A percentile compares a stretch with the other conserved stretches of the same genome.
phyloP scores from a whole-genome alignment of 2,888 invertebrate genomes.

The Agrotis exclamationis region DNA sequence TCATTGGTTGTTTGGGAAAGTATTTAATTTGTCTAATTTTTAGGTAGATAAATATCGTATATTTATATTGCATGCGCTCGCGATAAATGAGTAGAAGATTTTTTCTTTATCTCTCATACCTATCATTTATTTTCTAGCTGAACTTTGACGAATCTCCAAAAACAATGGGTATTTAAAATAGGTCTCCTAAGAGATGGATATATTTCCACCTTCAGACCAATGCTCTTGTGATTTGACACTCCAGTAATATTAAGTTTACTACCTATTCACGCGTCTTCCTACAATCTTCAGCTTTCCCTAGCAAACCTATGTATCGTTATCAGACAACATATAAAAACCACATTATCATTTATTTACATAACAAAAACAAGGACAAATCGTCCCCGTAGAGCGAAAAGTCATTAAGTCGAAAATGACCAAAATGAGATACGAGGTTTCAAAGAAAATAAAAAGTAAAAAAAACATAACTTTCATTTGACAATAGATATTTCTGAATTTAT shows the following conservation, averaged over 20 bases:
- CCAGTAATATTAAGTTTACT: too few relatives aligned
- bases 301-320: background rate
- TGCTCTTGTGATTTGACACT: too few relatives aligned
- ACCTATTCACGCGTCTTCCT: background rate
- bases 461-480: too few relatives aligned
- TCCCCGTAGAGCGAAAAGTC: too few relatives aligned
- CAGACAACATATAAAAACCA: background rate
- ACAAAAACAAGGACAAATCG: slow-evolving; percentile 29
- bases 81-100: background rate
- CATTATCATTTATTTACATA: slow-evolving; percentile 1
- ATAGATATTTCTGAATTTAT: too few relatives aligned
- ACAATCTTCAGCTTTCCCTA: background rate
- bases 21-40: background rate
- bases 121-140: background rate
- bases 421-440: too few relatives aligned
- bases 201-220: too few relatives aligned
- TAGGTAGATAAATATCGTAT: background rate
- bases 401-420: too few relatives aligned
- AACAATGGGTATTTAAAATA: background rate
- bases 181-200: too few relatives aligned
- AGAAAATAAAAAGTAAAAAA: too few relatives aligned
- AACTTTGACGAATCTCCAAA: background rate
- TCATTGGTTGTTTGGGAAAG: background rate
- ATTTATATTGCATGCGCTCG: background rate
- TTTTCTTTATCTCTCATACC: background rate